Conservation (phyloP, 2,888 invertebrate genomes). For the Rhagonycha lutea region DNA sequence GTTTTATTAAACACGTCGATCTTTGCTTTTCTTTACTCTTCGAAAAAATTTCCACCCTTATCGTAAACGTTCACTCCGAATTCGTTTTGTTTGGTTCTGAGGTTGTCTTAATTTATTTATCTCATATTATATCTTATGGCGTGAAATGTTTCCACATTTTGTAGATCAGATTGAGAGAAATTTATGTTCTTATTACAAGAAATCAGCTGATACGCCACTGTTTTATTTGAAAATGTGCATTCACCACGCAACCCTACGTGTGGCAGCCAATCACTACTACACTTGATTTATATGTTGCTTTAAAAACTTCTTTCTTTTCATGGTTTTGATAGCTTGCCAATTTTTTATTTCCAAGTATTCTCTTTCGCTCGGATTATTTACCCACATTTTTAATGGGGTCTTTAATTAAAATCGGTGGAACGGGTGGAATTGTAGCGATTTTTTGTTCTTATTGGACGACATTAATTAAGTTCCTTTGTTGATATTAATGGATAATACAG, state of each 20-base stretch:
- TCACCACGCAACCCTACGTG: conserved; percentile 40
- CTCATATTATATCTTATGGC: conserved; percentile 21
- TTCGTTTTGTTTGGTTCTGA: neutral
- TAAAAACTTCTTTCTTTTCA: conserved; percentile 34
- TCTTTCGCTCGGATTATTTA: conserved; percentile 9
- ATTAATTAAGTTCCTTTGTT: neutral
- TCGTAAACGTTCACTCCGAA: neutral
- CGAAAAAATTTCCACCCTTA: neutral
- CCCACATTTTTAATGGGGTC: neutral
- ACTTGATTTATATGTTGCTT: conserved; percentile 41
- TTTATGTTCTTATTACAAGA: conserved; percentile 30
- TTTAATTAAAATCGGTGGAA: neutral
- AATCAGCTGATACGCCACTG: conserved; percentile 31
- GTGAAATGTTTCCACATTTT: conserved; percentile 28
- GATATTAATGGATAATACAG: conserved; percentile 16
- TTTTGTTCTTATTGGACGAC: neutral
- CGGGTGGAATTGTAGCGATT: neutral
- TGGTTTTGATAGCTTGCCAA: conserved; percentile 22
- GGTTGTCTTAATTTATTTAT: conserved; percentile 19
- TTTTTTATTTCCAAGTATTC: conserved; percentile 12
- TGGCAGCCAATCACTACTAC: conserved; percentile 37
- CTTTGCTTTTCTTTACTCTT: neutral
- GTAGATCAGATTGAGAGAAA: conserved; percentile 26
- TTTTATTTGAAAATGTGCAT: conserved; percentile 39
- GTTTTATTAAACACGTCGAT: neutral